These are phyloP conservation scores for Arothron firmamentum DNA, from an alignment of 2,113 vertebrate species.

Conservation along the genomic window DNA sequence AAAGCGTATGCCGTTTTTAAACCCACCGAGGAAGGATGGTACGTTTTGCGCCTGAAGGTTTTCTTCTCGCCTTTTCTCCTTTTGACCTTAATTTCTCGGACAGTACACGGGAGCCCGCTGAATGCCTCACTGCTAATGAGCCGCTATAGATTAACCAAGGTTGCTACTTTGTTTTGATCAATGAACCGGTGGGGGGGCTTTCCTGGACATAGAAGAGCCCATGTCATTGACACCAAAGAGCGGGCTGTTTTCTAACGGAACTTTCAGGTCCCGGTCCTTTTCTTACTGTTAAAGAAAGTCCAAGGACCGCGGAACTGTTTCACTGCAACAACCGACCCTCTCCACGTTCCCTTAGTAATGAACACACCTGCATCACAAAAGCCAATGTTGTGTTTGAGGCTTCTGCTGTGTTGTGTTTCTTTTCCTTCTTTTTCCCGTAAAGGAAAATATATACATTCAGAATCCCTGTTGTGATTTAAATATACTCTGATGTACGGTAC, in stretches of 20 bases:
- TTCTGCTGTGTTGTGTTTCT: no score
- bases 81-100: slow-evolving; percentile 22
- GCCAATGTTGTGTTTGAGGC: no score
- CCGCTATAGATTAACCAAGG: slow-evolving; percentile 40
- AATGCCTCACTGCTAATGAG: slow-evolving; percentile 41
- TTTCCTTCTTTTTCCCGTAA: no score
- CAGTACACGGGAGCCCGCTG: slow-evolving; percentile 1
- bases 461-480: no score
- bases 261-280: slow-evolving; percentile 22
- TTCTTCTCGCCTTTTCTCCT: not conserved
- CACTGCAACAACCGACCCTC: slow-evolving; percentile 7
- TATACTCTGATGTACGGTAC: no score
- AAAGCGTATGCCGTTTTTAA: not conserved
- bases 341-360: not conserved
- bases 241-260: slow-evolving; percentile 22
- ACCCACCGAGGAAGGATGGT: not conserved
- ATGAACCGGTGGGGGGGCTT: slow-evolving; percentile 24
- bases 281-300: slow-evolving; percentile 6
- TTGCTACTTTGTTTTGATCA: slow-evolving; percentile 39
- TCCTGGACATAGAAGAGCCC: slow-evolving; percentile 21
- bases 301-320: no score
- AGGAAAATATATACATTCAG: no score
- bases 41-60: not conserved
- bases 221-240: slow-evolving; percentile 20
- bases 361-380: not conserved